Conservation (phyloP, 2,113 vertebrate genomes). For the Colius striatus region DNA sequence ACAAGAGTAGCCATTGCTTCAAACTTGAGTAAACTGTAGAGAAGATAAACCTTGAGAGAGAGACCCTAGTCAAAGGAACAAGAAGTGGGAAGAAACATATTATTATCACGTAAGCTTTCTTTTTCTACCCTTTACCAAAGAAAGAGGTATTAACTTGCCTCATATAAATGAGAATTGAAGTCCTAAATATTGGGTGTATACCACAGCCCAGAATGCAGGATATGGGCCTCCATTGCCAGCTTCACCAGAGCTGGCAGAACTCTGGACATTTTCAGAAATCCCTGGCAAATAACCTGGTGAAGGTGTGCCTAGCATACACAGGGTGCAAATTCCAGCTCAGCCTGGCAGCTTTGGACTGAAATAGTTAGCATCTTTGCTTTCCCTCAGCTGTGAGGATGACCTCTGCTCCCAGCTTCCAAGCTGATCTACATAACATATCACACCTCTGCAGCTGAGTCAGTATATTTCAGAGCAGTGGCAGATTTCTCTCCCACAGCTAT, state of each 20-base stretch:
- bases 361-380: background rate
- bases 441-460: slow-evolving; percentile 23
- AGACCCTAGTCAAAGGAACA: background rate
- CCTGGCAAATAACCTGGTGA: background rate
- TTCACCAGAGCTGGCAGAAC: background rate
- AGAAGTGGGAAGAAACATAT: background rate
- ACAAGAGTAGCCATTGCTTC: background rate
- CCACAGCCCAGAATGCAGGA: background rate
- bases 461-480: background rate
- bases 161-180: background rate
- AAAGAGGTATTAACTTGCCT: background rate
- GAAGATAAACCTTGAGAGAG: background rate
- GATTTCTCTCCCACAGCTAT: background rate
- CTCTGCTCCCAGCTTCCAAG: background rate
- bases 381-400: background rate
- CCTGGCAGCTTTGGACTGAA: background rate
- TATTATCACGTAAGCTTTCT: background rate
- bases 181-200: background rate
- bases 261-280: background rate
- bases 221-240: background rate
- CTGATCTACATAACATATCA: background rate
- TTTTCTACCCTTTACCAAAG: background rate
- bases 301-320: background rate
- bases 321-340: background rate
- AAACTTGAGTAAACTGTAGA: background rate